Base-by-base conservation (phyloP, 1,140 invertebrate genomes). In the Aphelinus certus region DNA sequence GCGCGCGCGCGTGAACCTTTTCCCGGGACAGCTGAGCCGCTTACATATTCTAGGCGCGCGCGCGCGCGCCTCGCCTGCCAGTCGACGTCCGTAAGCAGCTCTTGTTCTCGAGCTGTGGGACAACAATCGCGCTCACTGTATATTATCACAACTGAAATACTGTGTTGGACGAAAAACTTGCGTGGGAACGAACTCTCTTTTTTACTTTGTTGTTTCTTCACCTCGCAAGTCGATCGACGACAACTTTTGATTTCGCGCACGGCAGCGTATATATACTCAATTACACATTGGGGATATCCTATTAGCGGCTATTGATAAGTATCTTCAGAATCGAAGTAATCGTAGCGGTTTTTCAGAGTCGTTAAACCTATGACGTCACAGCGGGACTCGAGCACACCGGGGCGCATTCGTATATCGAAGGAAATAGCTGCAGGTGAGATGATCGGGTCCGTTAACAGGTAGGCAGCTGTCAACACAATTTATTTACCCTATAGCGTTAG, bases 11-110 rank as follows among this genome's bases (percentile, higher is more conserved):
- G 71, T 61, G 62, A 62, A 68, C 49, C 65, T 74, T 65, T 68
- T 67, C 56, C 63, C 48, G 57, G 65, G 43, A 56, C 51, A 56
- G 71, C 49, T 63, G 49, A 26, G 26, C 26, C 62, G 62, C 51
- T 75, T 75, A 75, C 56, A 61, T 70, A 75, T 75, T 75, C 72
- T 46, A 62, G 7, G 3, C 72, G 69, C 73, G 73, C 73, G 62
- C 73, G 47, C 48, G 26, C 9, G 51, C 49, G 7, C 4, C 26
- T 26, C 26, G 26, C 26, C 26, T 26, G 26, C 26, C 26, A 26
- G 26, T 26, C 26, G 26, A 26, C 66, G 51, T 56, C 66, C 66
- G 53, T 66, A 62, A 62, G 48, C 69, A 65, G 70, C 70, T 65
- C 66, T 75, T 47, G 26, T 26, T 26, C 26, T 26, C 26, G 26